A percentile compares a stretch with the other conserved stretches of the same genome.
Evolutionary conservation across 2,888 invertebrate genomes (phyloP).

Genomic region (Cordylochernes scorpioides): DNA sequence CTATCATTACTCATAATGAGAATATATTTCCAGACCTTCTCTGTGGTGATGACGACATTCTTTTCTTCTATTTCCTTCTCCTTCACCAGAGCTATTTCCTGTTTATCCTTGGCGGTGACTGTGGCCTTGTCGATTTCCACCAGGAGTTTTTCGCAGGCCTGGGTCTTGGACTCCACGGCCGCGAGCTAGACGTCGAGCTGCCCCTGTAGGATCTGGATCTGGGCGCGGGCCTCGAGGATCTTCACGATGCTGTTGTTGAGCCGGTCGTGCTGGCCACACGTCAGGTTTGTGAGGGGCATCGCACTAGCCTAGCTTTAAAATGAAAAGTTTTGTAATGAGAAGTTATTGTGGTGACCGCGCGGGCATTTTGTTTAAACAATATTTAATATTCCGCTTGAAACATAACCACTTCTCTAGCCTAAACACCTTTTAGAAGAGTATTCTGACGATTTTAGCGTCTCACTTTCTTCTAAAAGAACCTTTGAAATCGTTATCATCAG

Average conservation of each 20-base stretch:
- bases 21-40: conserved; percentile 30
- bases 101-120: conserved; percentile 39
- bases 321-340: too few species aligned
- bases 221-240: conserved; percentile 59
- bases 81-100: conserved; percentile 47
- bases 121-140: conserved; percentile 38
- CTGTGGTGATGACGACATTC: conserved; percentile 43
- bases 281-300: too few species aligned
- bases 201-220: conserved; percentile 47
- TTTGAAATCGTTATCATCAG: too few species aligned
- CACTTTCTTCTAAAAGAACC: too few species aligned
- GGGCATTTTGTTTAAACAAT: too few species aligned
- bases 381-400: too few species aligned
- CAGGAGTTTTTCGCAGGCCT: conserved; percentile 48
- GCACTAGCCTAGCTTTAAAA: too few species aligned
- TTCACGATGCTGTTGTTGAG: conserved; percentile 43
- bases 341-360: too few species aligned
- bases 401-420: too few species aligned
- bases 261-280: conserved; percentile 42
- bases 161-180: conserved; percentile 50
- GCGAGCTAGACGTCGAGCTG: conserved; percentile 54
- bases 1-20: too few species aligned
- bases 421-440: too few species aligned
- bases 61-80: conserved; percentile 55
- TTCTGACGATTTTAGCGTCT: too few species aligned